Base-by-base conservation (phyloP, 2,797 vertebrate species). In the Synanceia verrucosa region DNA sequence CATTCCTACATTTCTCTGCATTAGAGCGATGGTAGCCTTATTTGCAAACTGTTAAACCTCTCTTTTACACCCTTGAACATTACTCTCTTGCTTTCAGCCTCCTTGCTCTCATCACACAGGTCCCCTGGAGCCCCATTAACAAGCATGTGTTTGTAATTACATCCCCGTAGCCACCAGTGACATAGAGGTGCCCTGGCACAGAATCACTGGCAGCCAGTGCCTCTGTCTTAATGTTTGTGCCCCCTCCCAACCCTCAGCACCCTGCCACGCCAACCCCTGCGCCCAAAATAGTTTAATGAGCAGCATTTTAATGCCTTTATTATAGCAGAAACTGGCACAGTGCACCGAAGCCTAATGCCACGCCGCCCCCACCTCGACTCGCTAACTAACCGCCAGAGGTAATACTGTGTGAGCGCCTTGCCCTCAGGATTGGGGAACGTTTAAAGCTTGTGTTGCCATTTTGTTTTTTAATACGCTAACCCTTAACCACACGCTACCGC, bases 201-300 rank as follows among this genome's bases (percentile, higher is more conserved):
- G n/a, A 82, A 28, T 33, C 79, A 16, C 82, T 88, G 84, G 84
- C 86, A 86, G 61, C 55, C 53, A 56, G 52, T 12, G 51, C 60
- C 64, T 76, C 76, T 61, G 74, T 64, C 86, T 77, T 79, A 46
- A 65, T 65, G 76, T 78, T 57, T 55, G 36, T 63, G 61, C 83
- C 81, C 75, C 79, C 73, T 48, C 80, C 77, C 66, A 69, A 12
- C 41, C 62, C 65, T 44, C 61, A 63, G 50, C 68, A 46, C 47
- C 73, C 67, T 36, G 11, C 62, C 76, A 52, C 73, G 13, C 84
- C 82, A 81, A 65, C 78, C 83, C 71, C 65, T 36, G 73, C 55
- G 85, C 89, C 89, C 84, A 92, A 89, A 94, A 94, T 93, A 93
- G 89, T 83, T 93, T 93, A 91, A 93, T 87, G 89, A 90, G 90